Percentiles rank a stretch among this genome's conserved stretches.
Conservation (phyloP, 2,113 vertebrate genomes). For the Canis aureus region DNA sequence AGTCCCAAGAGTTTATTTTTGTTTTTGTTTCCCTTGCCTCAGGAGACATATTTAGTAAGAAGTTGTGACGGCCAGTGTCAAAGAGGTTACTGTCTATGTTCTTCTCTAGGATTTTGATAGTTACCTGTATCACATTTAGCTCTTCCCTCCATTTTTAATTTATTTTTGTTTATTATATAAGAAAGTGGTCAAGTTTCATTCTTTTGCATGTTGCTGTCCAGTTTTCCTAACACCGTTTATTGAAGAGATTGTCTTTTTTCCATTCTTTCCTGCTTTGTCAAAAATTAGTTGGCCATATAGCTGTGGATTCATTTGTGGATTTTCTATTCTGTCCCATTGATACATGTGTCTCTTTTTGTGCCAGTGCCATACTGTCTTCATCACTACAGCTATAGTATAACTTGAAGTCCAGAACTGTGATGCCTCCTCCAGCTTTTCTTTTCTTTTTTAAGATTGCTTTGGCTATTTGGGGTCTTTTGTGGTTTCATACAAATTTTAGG, state of each 20-base stretch:
- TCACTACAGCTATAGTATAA: neutral
- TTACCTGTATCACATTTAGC: too few relatives aligned
- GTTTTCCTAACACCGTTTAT: neutral
- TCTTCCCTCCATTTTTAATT: too few relatives aligned
- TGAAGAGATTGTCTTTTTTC: neutral
- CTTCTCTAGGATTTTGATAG: too few relatives aligned
- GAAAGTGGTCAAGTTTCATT: neutral
- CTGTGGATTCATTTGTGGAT: neutral
- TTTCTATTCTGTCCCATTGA: neutral
- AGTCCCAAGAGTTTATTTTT: neutral
- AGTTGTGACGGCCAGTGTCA: neutral
- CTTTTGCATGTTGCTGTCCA: neutral
- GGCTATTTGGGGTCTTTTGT: neutral
- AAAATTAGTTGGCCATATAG: neutral
- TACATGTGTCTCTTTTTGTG: neutral
- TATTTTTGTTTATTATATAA: neutral
- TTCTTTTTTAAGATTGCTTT: neutral
- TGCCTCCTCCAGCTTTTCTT: neutral
- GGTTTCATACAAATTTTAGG: neutral
- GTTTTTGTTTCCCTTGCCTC: too few relatives aligned
- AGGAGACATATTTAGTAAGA: neutral
- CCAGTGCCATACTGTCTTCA: neutral
- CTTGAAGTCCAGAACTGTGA: neutral
- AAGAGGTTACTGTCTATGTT: too few relatives aligned
- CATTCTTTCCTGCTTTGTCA: neutral